Base-by-base conservation (phyloP, 1,140 invertebrate genomes). In the Oedothorax gibbosus region DNA sequence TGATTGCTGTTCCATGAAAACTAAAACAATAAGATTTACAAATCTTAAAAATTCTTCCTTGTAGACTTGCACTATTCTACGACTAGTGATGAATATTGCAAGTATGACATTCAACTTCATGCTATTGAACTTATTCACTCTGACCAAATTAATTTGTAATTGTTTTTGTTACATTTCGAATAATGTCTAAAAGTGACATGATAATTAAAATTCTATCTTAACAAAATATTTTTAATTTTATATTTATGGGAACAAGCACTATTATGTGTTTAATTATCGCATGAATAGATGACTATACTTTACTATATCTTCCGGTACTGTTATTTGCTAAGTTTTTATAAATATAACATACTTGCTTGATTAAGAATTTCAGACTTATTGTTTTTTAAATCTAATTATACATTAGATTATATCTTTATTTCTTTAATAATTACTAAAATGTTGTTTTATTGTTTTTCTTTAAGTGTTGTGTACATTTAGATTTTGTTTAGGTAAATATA, bases 21-120 rank as follows among this genome's bases (percentile, higher is more conserved):
- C 35, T 65, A 50, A 50, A n/a, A 18, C 54, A 18, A 56, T 65
- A 73, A 73, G 68, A 51, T 53, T 50, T 53, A 65, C 49, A 50
- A 62, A 60, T 76, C 71, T 72, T 75, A 51, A 54, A 18, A 82
- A 75, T 84, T 56, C 69, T 75, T 68, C 72, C 81, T 75, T 75
- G 60, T 84, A 84, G 81, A 53, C 81, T 76, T 65, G 68, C 18
- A 75, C 50, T 71, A 75, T 57, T 56, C 7, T 75, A 35, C 54
- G 49, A 12, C 14, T 75, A 75, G 72, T 56, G 51, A 57, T 20
- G 21, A 75, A 75, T 57, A 57, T 60, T 75, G 18, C 18, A 20
- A 75, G 56, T 35, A 18, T 75, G 53, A 57, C 11, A 20, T 75
- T 57, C 18, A 21, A 57, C 56, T 75, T 57, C 35, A 56, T 75